Evolutionary conservation across 23 tunicate species (phyloP).

Genomic region (Aplidium turbinatum): DNA sequence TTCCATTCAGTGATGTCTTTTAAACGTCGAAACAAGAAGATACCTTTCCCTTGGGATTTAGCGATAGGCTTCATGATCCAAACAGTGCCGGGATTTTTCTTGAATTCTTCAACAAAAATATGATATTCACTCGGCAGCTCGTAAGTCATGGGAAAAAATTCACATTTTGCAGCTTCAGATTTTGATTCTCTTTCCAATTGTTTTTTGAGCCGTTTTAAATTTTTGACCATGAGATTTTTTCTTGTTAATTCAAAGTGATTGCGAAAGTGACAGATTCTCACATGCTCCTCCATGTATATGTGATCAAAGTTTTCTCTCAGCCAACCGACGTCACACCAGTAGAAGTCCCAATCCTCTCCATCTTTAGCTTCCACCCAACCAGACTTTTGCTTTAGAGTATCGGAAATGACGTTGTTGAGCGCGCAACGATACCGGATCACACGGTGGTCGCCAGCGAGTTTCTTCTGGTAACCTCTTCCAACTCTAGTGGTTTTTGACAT

Average conservation of each 20-base stretch:
- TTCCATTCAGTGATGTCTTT: conserved; percentile 99
- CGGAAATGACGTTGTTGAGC: conserved; percentile 75
- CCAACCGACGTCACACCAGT: conserved; percentile 97
- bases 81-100: conserved; percentile 89
- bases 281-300: conserved; percentile 93
- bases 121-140: conserved; percentile 97
- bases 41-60: conserved; percentile 97
- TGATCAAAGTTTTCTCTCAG: conserved; percentile 90
- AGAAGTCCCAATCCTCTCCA: conserved; percentile 92
- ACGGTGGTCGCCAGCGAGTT: conserved; percentile 73
- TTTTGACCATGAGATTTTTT: conserved; percentile 94
- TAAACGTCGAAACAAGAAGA: conserved; percentile 82
- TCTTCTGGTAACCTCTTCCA: conserved; percentile 77
- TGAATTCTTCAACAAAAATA: conserved; percentile 95
- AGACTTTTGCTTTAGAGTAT: conserved; percentile 72
- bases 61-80: conserved; percentile 99
- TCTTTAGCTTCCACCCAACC: conserved; percentile 95
- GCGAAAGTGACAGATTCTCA: conserved; percentile 83
- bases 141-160: conserved; percentile 95
- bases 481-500: conserved; percentile 50
- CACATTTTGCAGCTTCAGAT: conserved; percentile 80
- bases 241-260: conserved; percentile 89
- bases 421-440: conserved; percentile 81
- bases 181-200: conserved; percentile 89
- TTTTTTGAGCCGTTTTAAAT: conserved; percentile 84